A percentile compares a stretch with the other conserved stretches of the same genome.
phyloP scores from a whole-genome alignment of 2,113 vertebrate species.

The Ictalurus punctatus region DNA sequence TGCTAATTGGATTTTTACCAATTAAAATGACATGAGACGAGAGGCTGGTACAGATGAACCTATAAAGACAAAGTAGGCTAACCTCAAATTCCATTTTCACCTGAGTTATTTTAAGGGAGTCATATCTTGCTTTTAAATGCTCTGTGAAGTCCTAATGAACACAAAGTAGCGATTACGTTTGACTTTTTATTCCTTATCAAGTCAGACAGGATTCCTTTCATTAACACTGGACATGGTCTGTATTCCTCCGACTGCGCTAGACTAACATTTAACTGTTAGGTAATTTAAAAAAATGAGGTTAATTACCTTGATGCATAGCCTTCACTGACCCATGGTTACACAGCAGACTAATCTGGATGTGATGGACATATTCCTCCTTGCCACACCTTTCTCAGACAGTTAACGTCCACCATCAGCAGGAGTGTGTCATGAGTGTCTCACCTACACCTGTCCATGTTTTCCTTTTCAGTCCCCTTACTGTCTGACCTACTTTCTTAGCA shows the following conservation, averaged over 20 bases:
- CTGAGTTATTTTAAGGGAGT: slow-evolving; percentile 32
- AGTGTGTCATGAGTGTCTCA: slow-evolving; percentile 46
- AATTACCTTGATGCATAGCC: slow-evolving; percentile 1
- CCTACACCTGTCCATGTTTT: slow-evolving; percentile 27
- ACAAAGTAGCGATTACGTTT: slow-evolving; percentile 24
- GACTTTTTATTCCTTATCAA: slow-evolving; percentile 7
- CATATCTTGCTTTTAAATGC: slow-evolving; percentile 22
- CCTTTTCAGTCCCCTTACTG: slow-evolving; percentile 21
- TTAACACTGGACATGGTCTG: background rate
- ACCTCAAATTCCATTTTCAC: slow-evolving; percentile 29
- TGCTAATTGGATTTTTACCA: slow-evolving; percentile 32
- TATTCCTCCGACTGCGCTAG: background rate
- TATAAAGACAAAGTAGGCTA: slow-evolving; percentile 30
- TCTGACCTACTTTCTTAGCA: slow-evolving; percentile 48
- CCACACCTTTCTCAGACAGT: slow-evolving; percentile 1
- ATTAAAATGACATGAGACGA: slow-evolving; percentile 15
- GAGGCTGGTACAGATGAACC: background rate
- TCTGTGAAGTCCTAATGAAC: slow-evolving; percentile 28
- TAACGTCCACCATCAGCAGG: slow-evolving; percentile 5
- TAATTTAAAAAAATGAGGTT: slow-evolving; percentile 4
- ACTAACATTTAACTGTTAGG: background rate
- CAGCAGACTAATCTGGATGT: background rate
- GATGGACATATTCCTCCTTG: background rate
- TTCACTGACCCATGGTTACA: slow-evolving; percentile 1
- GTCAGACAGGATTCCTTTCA: slow-evolving; percentile 11